Conservation (phyloP, 2,888 invertebrate species). For the Carabus problematicus region DNA sequence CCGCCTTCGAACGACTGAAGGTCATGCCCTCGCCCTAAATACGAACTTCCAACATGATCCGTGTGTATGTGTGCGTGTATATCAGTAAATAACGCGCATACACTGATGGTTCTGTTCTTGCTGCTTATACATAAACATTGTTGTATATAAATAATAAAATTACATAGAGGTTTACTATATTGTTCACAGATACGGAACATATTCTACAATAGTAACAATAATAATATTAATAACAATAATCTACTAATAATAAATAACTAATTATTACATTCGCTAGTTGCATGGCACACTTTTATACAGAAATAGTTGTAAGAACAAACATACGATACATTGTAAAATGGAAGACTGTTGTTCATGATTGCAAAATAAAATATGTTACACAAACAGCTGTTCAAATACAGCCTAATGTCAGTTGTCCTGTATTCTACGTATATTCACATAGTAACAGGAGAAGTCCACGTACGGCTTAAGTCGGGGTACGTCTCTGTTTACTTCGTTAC, state of each 20-base stretch:
- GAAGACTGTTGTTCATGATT: conserved; percentile 3
- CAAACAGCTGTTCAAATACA: too few relatives aligned
- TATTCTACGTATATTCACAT: conserved; percentile 64
- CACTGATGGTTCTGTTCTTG: too few relatives aligned
- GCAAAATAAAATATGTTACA: neutral
- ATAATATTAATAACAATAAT: too few relatives aligned
- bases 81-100: too few relatives aligned
- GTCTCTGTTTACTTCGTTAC: conserved; percentile 61
- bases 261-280: conserved; percentile 3
- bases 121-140: too few relatives aligned
- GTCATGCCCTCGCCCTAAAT: conserved; percentile 7
- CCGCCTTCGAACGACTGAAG: conserved; percentile 84
- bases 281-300: conserved; percentile 12
- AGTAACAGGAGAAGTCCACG: conserved; percentile 85
- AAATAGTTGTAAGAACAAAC: neutral
- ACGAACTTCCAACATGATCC: too few relatives aligned
- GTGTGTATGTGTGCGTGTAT: too few relatives aligned
- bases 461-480: conserved; percentile 79
- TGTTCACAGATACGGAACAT: too few relatives aligned
- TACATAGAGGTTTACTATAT: too few relatives aligned
- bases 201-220: too few relatives aligned
- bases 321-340: too few relatives aligned
- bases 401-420: neutral
- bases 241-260: neutral
- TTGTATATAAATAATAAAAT: too few relatives aligned